These are phyloP conservation scores for Pomatorhinus ruficollis DNA, from an alignment of 2,113 vertebrate species.

Conservation along the genomic window DNA sequence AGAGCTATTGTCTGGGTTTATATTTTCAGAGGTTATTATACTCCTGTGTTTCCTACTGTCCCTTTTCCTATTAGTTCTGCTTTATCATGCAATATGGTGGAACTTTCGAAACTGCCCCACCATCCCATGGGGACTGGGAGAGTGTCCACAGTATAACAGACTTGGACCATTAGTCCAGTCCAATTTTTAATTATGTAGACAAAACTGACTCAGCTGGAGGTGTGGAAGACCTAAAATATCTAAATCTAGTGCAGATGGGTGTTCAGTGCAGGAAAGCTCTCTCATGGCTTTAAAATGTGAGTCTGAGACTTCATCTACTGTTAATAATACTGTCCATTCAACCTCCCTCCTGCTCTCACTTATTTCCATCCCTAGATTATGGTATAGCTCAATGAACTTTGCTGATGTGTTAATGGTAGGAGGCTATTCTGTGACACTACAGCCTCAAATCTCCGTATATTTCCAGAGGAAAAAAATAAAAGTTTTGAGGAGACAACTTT, in stretches of 20 bases:
- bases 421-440: neutral
- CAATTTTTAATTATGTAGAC: neutral
- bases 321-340: neutral
- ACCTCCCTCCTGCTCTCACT: neutral
- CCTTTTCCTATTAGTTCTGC: neutral
- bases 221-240: neutral
- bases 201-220: neutral
- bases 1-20: neutral
- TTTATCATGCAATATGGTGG: neutral
- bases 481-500: neutral
- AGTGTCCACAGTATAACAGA: neutral
- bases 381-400: neutral
- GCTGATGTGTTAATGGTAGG: neutral
- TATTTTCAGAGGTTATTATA: neutral
- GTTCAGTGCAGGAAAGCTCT: neutral
- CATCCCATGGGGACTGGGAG: neutral
- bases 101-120: neutral
- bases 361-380: neutral
- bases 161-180: neutral
- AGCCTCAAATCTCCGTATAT: neutral
- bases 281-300: neutral
- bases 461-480: neutral
- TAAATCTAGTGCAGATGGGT: neutral
- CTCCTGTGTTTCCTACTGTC: neutral
- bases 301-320: neutral